Percentiles rank a stretch among this genome's conserved stretches.
These are phyloP conservation scores for Pycnonotus jocosus DNA, from an alignment of 2,113 vertebrate species.

Conservation along the genomic window DNA sequence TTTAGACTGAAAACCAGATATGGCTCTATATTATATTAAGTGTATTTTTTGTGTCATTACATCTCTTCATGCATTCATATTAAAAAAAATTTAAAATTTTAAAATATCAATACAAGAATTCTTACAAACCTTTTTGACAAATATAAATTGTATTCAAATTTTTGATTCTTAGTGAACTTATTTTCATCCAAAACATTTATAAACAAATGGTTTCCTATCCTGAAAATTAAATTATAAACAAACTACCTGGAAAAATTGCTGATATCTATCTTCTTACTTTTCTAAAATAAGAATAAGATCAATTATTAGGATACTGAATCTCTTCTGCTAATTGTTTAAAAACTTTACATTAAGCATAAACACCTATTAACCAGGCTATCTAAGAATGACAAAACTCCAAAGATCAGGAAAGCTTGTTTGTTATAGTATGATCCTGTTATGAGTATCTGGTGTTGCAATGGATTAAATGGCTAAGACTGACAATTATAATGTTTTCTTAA, in stretches of 20 bases:
- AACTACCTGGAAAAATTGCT: not conserved
- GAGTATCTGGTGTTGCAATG: not conserved
- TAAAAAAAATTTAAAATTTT: not conserved
- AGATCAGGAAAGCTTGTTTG: not conserved
- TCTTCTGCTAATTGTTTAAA: not conserved
- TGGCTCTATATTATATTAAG: not conserved
- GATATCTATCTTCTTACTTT: not conserved
- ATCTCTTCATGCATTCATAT: not conserved
- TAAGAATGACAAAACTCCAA: not conserved
- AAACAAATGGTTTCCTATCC: not conserved
- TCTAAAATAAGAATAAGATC: not conserved
- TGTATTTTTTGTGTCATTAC: not conserved
- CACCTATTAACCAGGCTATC: not conserved
- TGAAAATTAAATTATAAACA: not conserved
- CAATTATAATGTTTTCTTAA: not conserved
- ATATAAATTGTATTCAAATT: not conserved
- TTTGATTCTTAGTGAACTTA: not conserved
- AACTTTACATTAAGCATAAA: not conserved
- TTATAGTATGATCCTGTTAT: not conserved
- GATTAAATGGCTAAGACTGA: not conserved
- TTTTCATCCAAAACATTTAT: not conserved
- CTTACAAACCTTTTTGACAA: not conserved
- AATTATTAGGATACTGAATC: not conserved
- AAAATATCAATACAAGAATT: not conserved
- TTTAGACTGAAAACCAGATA: not conserved